Conservation (phyloP, 2,113 vertebrate species). For the Lycaon pictus region DNA sequence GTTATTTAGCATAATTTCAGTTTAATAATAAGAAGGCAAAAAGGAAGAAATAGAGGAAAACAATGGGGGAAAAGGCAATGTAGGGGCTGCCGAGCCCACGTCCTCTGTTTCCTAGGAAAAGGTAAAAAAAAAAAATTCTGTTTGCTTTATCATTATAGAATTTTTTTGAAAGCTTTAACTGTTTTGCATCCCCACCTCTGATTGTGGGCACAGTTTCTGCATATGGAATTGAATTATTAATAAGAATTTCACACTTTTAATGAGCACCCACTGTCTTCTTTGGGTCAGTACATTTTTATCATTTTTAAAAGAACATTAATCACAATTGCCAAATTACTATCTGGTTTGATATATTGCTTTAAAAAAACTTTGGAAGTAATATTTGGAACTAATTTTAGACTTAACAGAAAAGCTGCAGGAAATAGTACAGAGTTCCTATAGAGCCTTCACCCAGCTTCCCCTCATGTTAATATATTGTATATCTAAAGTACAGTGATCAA, state of each 20-base stretch:
- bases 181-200: conserved; percentile 48
- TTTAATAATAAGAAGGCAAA: conserved; percentile 34
- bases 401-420: neutral
- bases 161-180: conserved; percentile 46
- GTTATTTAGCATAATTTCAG: neutral
- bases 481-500: neutral
- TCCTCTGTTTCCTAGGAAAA: conserved; percentile 2
- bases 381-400: conserved; percentile 48
- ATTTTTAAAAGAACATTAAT: conserved; percentile 62
- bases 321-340: conserved; percentile 61
- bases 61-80: neutral
- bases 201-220: conserved; percentile 68
- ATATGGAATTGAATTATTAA: conserved; percentile 74
- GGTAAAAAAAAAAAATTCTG: neutral
- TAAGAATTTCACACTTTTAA: conserved; percentile 79
- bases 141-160: neutral
- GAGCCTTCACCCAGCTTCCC: neutral
- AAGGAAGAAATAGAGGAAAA: neutral
- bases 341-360: conserved; percentile 57
- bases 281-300: conserved; percentile 80
- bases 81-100: neutral
- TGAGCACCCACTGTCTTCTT: conserved; percentile 76
- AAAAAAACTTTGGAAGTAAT: neutral
- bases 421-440: neutral
- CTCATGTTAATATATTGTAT: neutral